Percentiles rank a stretch among this genome's conserved stretches.
These are phyloP conservation scores for Cataglyphis hispanica DNA, from an alignment of 1,140 invertebrate genomes.

Conservation along the genomic window DNA sequence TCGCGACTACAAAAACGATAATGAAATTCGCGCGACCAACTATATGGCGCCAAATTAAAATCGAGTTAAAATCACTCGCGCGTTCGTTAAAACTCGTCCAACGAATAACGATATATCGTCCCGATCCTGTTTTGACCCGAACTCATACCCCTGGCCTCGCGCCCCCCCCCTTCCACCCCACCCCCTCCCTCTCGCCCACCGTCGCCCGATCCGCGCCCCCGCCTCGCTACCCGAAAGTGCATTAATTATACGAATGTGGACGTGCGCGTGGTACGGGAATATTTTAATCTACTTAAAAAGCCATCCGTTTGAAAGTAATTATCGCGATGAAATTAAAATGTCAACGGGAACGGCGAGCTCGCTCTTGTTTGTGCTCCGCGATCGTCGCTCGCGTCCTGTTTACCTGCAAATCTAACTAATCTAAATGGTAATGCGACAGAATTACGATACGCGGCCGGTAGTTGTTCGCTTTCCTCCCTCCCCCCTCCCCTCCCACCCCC, in stretches of 20 bases:
- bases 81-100: constrained; percentile 58
- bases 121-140: constrained; percentile 51
- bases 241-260: constrained; percentile 85
- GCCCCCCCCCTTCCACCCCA: no score
- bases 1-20: constrained; percentile 48
- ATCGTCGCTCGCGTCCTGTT: constrained; percentile 81
- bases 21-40: constrained; percentile 55
- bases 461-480: neutral
- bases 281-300: constrained; percentile 87
- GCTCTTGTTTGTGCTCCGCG: constrained; percentile 83
- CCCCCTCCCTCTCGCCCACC: constrained; percentile 31
- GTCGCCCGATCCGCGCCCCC: constrained; percentile 6
- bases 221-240: constrained; percentile 75
- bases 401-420: constrained; percentile 84
- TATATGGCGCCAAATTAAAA: constrained; percentile 59
- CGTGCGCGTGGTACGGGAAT: constrained; percentile 79
- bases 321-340: constrained; percentile 86
- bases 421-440: constrained; percentile 83
- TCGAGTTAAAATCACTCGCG: constrained; percentile 69
- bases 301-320: constrained; percentile 85
- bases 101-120: constrained; percentile 44
- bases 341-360: constrained; percentile 66
- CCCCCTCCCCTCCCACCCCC: neutral
- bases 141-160: neutral
- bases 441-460: constrained; percentile 78